These are phyloP conservation scores for Sparus aurata DNA, from an alignment of 2,797 vertebrate species.

Conservation along the genomic window DNA sequence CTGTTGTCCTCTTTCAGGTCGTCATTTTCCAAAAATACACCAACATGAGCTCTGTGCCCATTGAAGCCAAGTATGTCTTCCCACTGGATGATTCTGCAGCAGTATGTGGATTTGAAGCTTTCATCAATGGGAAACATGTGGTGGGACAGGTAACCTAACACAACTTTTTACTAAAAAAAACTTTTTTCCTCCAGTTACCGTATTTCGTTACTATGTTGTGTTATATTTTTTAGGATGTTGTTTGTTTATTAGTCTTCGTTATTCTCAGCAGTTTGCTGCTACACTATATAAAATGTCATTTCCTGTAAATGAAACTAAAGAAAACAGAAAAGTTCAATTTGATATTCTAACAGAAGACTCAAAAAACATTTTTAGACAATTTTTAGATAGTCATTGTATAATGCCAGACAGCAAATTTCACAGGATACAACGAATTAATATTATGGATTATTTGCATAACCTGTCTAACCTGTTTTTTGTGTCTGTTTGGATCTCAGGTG, in stretches of 20 bases:
- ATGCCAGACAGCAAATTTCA: background rate
- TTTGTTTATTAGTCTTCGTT: too few relatives aligned
- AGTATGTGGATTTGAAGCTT: constrained; percentile 94
- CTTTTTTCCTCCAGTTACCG: background rate
- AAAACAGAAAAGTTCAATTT: background rate
- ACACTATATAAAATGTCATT: background rate
- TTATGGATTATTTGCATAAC: background rate
- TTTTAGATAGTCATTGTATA: background rate
- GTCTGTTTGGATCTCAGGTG: constrained; percentile 82
- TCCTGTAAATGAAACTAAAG: background rate
- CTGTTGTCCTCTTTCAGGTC: constrained; percentile 78
- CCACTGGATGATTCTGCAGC: constrained; percentile 91
- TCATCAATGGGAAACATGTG: constrained; percentile 92
- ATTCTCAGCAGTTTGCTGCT: background rate
- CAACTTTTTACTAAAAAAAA: too few relatives aligned
- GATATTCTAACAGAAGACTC: background rate
- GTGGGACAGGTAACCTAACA: constrained; percentile 87
- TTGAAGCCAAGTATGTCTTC: constrained; percentile 94
- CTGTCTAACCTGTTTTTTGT: background rate
- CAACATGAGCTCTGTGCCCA: constrained; percentile 84
- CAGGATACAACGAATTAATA: background rate
- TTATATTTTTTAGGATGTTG: background rate
- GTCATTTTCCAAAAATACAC: constrained; percentile 91
- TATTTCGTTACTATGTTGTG: background rate
- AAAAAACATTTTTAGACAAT: too few relatives aligned